A percentile compares a stretch with the other conserved stretches of the same genome.
These are phyloP conservation scores for Hycleus phaleratus DNA, from an alignment of 1,140 invertebrate genomes.

Conservation along the genomic window DNA sequence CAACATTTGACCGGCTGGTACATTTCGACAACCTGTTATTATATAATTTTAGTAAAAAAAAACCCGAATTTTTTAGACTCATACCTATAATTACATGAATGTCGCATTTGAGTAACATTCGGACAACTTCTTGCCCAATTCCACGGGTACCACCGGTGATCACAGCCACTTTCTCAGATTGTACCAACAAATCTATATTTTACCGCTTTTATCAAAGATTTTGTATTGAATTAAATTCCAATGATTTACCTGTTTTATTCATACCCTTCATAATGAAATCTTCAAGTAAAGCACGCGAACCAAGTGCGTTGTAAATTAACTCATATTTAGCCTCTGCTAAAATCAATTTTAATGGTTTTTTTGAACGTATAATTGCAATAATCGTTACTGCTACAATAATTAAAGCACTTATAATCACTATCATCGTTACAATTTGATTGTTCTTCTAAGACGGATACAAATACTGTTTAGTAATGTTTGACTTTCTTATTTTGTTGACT, in stretches of 20 bases:
- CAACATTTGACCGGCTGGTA: conserved; percentile 49
- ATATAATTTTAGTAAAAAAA: neutral
- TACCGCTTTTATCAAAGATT: neutral
- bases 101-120: conserved; percentile 68
- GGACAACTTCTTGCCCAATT: conserved; percentile 75
- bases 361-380: conserved; percentile 28
- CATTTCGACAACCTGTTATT: conserved; percentile 57
- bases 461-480: too few relatives aligned
- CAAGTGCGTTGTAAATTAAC: conserved; percentile 48
- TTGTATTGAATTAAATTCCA: neutral
- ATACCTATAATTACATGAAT: conserved; percentile 80
- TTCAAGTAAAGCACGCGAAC: conserved; percentile 44
- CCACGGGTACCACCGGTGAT: conserved; percentile 83
- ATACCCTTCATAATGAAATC: conserved; percentile 43
- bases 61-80: neutral
- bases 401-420: neutral
- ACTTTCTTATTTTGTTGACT: too few relatives aligned
- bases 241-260: conserved; percentile 49
- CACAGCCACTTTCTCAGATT: conserved; percentile 64
- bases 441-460: too few relatives aligned
- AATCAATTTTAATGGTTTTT: conserved; percentile 31
- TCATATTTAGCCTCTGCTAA: conserved; percentile 42
- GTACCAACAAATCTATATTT: conserved; percentile 46
- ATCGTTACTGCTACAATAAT: conserved; percentile 26
- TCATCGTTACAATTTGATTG: too few relatives aligned